A percentile compares a stretch with the other conserved stretches of the same genome.
Evolutionary conservation across 2,888 invertebrate genomes (phyloP).

Genomic region (Eubasilissa splendida): DNA sequence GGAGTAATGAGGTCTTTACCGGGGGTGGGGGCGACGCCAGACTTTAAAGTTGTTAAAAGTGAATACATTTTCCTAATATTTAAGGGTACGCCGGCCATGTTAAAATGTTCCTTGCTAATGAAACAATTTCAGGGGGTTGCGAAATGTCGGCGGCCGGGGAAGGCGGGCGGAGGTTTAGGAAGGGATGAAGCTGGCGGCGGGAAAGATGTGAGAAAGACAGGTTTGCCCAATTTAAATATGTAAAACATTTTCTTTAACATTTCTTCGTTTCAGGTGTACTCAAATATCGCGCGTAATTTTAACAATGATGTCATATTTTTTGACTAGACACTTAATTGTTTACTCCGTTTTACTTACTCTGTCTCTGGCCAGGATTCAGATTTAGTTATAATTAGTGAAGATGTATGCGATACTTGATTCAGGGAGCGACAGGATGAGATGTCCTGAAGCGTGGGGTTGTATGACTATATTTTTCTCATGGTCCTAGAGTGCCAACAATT

Average conservation of each 20-base stretch:
- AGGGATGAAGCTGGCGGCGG: background rate
- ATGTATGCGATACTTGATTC: too few relatives aligned
- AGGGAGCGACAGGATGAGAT: too few relatives aligned
- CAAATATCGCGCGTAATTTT: too few relatives aligned
- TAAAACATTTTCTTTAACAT: slow-evolving; percentile 8
- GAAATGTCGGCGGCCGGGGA: slow-evolving; percentile 1
- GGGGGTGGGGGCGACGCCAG: slow-evolving; percentile 8
- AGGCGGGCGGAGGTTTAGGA: slow-evolving; percentile 3
- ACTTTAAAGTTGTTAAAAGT: slow-evolving; percentile 45
- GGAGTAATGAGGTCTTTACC: background rate
- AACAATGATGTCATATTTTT: too few relatives aligned
- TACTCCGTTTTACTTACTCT: too few relatives aligned
- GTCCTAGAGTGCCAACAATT: too few relatives aligned
- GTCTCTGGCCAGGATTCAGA: too few relatives aligned
- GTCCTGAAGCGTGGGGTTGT: too few relatives aligned
- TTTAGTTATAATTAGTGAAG: too few relatives aligned
- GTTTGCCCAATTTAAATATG: background rate
- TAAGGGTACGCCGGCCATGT: slow-evolving; percentile 43
- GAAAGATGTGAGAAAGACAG: slow-evolving; percentile 6
- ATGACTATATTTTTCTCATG: too few relatives aligned
- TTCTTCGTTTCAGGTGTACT: too few relatives aligned
- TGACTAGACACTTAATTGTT: too few relatives aligned
- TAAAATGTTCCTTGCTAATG: slow-evolving; percentile 49
- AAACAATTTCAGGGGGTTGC: slow-evolving; percentile 42
- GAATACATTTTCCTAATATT: slow-evolving; percentile 45